Percentiles rank a stretch among this genome's conserved stretches.
Conservation (phyloP, 2,888 invertebrate genomes). For the Psylliodes chrysocephalus region DNA sequence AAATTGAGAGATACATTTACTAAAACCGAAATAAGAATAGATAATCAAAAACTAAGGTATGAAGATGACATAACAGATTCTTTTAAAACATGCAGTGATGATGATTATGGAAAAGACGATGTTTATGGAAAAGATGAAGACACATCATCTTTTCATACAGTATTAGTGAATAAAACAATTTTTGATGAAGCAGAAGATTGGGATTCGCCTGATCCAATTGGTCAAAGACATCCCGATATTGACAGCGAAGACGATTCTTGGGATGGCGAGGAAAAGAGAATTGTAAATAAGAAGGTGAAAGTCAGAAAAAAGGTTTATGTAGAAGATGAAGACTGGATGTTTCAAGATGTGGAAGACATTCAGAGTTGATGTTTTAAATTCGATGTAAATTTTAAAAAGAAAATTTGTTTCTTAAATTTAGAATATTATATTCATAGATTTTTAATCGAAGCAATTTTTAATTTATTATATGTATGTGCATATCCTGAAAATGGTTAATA, state of each 20-base stretch:
- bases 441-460: no score
- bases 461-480: no score
- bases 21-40: background rate
- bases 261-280: constrained; percentile 38
- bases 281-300: background rate
- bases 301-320: constrained; percentile 31
- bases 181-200: constrained; percentile 41
- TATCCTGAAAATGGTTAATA: no score
- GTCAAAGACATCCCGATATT: constrained; percentile 41
- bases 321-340: constrained; percentile 51
- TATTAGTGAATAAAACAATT: background rate
- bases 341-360: constrained; percentile 49
- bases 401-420: no score
- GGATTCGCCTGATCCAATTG: constrained; percentile 42
- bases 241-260: constrained; percentile 49
- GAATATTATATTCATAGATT: no score
- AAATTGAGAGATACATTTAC: constrained; percentile 32
- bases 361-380: no score
- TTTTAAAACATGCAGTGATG: background rate
- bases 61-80: background rate
- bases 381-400: no score
- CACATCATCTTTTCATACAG: background rate
- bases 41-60: constrained; percentile 4
- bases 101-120: background rate
- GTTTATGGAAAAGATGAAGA: background rate